These are phyloP conservation scores for Spisula subtruncata DNA, from an alignment of 2,888 invertebrate genomes.

Conservation along the genomic window DNA sequence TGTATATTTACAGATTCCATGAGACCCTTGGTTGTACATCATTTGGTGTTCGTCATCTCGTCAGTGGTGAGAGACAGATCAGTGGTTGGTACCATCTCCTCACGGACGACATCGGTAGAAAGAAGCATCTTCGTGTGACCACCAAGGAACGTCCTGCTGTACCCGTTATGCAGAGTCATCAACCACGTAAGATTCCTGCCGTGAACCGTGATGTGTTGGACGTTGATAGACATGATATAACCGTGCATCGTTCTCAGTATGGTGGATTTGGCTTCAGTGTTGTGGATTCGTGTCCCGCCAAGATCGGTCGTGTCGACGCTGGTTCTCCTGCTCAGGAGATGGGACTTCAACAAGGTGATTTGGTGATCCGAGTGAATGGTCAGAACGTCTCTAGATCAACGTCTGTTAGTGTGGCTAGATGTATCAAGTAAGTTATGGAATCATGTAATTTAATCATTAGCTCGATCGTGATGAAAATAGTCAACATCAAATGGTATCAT, in stretches of 20 bases:
- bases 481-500: too few species aligned
- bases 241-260: constrained; percentile 75
- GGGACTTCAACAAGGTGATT: constrained; percentile 83
- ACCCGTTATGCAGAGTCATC: constrained; percentile 43
- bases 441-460: background rate
- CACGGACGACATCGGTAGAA: constrained; percentile 90
- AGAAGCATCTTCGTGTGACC: constrained; percentile 87
- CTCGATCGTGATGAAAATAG: too few species aligned
- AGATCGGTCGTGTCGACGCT: constrained; percentile 83
- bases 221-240: constrained; percentile 64
- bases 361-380: constrained; percentile 84
- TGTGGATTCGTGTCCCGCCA: constrained; percentile 84
- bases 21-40: constrained; percentile 98
- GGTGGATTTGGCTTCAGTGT: constrained; percentile 85
- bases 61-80: constrained; percentile 90
- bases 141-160: constrained; percentile 58
- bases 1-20: constrained; percentile 88
- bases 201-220: constrained; percentile 63
- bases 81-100: constrained; percentile 93
- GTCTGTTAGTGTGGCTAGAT: constrained; percentile 83
- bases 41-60: constrained; percentile 94
- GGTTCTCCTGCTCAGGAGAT: constrained; percentile 82
- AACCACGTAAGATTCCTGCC: constrained; percentile 43
- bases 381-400: constrained; percentile 85
- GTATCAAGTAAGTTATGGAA: constrained; percentile 83